Evolutionary conservation across 37 sponge, comb jelly and placozoan species (phyloP).

Genomic region (Chondrosia reniformis): DNA sequence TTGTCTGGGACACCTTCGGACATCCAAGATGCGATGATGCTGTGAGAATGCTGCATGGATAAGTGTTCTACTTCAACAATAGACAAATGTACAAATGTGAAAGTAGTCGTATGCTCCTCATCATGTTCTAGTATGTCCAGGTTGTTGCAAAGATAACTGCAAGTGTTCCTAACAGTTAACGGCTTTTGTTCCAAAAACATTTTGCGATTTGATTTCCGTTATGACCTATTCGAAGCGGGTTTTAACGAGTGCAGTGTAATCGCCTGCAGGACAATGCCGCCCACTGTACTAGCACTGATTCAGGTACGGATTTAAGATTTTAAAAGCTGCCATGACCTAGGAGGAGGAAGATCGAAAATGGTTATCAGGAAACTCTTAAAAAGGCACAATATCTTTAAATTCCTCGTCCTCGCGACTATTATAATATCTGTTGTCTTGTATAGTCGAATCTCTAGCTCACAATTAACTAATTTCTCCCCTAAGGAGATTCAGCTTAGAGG

Average conservation of each 20-base stretch:
- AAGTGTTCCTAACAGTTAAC: neutral
- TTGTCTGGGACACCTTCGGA: neutral
- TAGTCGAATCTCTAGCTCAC: too few relatives aligned
- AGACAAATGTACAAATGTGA: constrained; percentile 32
- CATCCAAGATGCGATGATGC: neutral
- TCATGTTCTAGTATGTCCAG: neutral
- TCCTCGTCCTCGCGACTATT: too few relatives aligned
- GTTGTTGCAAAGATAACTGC: constrained; percentile 4
- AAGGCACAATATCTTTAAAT: too few relatives aligned
- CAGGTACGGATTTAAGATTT: too few relatives aligned
- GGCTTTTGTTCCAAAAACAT: neutral
- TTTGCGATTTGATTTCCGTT: neutral
- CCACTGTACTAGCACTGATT: too few relatives aligned
- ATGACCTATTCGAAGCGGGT: neutral
- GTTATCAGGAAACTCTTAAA: too few relatives aligned
- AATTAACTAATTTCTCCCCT: too few relatives aligned
- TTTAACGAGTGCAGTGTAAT: neutral
- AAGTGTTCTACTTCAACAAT: neutral
- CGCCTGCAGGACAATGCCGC: neutral
- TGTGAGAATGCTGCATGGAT: neutral
- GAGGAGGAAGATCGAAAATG: neutral
- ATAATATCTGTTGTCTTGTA: too few relatives aligned
- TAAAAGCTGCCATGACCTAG: too few relatives aligned
- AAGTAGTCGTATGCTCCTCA: constrained; percentile 7
- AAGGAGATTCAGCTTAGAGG: too few relatives aligned